phyloP scores from a whole-genome alignment of 2,888 invertebrate genomes.

The Sphaerophoria taeniata region DNA sequence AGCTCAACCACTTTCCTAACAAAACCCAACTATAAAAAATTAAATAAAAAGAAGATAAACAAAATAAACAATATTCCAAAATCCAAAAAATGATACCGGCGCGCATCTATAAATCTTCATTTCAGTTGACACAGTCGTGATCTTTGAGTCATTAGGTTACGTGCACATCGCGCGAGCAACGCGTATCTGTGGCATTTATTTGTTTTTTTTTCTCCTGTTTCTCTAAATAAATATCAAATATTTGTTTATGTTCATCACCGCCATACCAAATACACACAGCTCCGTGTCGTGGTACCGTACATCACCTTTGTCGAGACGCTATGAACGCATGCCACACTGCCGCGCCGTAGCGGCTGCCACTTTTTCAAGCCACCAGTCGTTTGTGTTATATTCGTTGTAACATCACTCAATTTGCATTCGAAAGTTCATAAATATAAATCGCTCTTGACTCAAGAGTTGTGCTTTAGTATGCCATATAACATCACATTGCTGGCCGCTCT shows the following conservation, averaged over 20 bases:
- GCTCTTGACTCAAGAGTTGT: slow-evolving; percentile 82
- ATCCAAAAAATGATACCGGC: slow-evolving; percentile 4
- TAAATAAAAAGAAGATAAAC: not conserved
- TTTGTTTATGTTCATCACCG: slow-evolving; percentile 58
- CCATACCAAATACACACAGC: not conserved
- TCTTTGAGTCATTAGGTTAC: slow-evolving; percentile 70
- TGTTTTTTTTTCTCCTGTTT: slow-evolving; percentile 65
- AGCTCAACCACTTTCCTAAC: slow-evolving; percentile 62
- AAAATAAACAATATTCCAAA: slow-evolving; percentile 53
- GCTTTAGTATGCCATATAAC: slow-evolving; percentile 82
- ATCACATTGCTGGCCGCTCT: slow-evolving; percentile 84
- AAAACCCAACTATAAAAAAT: slow-evolving; percentile 1
- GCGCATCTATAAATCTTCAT: slow-evolving; percentile 64
- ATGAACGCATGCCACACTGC: not conserved
- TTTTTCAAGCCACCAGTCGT: not conserved
- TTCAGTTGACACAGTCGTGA: slow-evolving; percentile 70
- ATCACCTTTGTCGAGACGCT: not conserved
- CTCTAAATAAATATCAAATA: slow-evolving; percentile 71
- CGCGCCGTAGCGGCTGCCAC: not conserved
- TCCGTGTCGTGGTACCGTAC: not conserved
- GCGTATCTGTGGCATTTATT: slow-evolving; percentile 67
- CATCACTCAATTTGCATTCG: slow-evolving; percentile 76
- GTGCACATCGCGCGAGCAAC: slow-evolving; percentile 59
- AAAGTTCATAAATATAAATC: slow-evolving; percentile 81
- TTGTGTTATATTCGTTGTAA: slow-evolving; percentile 39